phyloP scores from a whole-genome alignment of 2,797 vertebrate genomes.

The Sciurus carolinensis region DNA sequence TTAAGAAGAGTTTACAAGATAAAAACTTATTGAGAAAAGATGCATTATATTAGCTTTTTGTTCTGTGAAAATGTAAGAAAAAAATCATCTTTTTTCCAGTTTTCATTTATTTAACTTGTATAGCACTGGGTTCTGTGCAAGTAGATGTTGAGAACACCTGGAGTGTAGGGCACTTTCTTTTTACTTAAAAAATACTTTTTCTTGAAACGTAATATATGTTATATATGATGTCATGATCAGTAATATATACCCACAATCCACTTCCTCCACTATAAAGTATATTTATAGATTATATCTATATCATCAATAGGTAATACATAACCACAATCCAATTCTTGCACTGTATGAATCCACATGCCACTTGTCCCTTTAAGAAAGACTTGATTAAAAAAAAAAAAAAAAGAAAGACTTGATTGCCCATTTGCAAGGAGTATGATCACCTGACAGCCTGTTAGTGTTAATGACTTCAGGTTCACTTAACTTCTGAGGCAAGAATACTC shows the following conservation, averaged over 20 bases:
- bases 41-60: not conserved
- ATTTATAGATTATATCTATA: not conserved
- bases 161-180: not conserved
- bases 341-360: too few relatives aligned
- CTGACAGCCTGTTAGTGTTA: not conserved
- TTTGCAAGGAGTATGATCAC: not conserved
- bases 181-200: not conserved
- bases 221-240: not conserved
- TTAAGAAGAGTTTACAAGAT: constrained; percentile 40
- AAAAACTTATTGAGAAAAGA: constrained; percentile 39
- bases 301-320: not conserved
- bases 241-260: not conserved
- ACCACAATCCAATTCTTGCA: not conserved
- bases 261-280: not conserved
- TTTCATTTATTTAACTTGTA: constrained; percentile 23
- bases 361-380: not conserved
- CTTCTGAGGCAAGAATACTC: not conserved
- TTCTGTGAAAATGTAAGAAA: constrained; percentile 3
- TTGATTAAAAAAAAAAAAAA: not conserved
- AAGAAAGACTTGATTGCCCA: not conserved
- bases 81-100: not conserved
- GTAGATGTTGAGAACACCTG: not conserved
- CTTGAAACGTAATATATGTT: not conserved
- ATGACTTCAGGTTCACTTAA: not conserved
- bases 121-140: not conserved